Conservation (phyloP, 1,140 invertebrate genomes). For the Geopemphigus sp. region DNA sequence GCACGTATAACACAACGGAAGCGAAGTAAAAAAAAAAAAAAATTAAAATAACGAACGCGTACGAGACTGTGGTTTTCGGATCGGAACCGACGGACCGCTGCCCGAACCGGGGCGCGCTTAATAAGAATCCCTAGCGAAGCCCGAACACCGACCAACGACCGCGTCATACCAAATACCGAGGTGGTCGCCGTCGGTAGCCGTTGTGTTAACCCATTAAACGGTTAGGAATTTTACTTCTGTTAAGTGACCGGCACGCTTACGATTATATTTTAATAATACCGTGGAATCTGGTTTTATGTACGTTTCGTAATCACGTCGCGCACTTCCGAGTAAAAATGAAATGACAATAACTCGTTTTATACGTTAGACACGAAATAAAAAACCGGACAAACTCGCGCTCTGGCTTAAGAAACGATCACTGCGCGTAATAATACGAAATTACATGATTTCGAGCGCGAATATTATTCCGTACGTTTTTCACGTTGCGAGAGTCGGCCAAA, state of each 20-base stretch:
- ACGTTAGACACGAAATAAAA: no score
- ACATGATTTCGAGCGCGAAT: no score
- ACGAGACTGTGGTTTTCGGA: not conserved
- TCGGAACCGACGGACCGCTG: not conserved
- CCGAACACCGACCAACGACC: not conserved
- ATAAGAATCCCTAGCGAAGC: conserved; percentile 22
- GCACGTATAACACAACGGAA: not conserved
- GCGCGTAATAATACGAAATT: no score
- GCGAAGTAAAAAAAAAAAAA: not conserved
- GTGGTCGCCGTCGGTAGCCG: conserved; percentile 30
- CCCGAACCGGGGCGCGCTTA: not conserved
- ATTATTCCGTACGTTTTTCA: no score
- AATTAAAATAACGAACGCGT: not conserved
- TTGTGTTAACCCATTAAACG: conserved; percentile 19
- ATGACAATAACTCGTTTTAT: not conserved
- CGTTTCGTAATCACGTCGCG: not conserved
- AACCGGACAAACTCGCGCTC: no score
- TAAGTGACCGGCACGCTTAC: conserved; percentile 13
- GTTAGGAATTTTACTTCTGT: conserved; percentile 7
- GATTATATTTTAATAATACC: conserved; percentile 28
- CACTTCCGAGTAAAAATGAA: not conserved
- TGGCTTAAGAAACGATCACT: no score
- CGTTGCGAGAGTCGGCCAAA: no score
- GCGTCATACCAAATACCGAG: not conserved
- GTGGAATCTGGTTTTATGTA: conserved; percentile 27